Base-by-base conservation (phyloP, 1,140 invertebrate species). In the Drosophila lacertosa region DNA sequence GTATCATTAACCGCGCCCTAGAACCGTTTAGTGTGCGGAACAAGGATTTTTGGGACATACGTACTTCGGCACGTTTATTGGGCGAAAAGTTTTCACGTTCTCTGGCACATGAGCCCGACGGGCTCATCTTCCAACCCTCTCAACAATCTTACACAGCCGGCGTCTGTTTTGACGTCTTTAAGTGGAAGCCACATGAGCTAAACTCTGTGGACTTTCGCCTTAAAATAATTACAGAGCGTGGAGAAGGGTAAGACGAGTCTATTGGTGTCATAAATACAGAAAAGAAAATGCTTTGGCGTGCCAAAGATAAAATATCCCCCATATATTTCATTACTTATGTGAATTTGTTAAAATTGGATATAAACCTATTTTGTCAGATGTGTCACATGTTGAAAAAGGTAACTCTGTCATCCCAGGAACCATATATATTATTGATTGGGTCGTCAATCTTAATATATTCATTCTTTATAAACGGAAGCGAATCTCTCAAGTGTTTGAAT, bases 171-270 rank as follows among this genome's bases (percentile, higher is more conserved):
- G 93, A 95, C 40, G 96, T 99, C 0, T 92, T 99, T 1, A 99
- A 99, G 92, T 99, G 99, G 99, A 99, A 99, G 92, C 99, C 99
- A 0, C 93, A 95, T 3, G 93, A 95, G 32, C 93, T 97, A 81
- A 99, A 99, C 92, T 99, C 98, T 2, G 95, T 99, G 1, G 99
- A 99, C 92, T 99, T 99, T 91, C 95, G 94, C 81, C 91, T 99
- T 11, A 96, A 96, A 91, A 96, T 99, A 45, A 93, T 93, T 0
- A 95, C 92, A 22, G 94, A 96, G 90, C 91, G 92, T 15, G 94
- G 95, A 37, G 84, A 91, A 70, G 98, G 98, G 81, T 84, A 44
- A 80, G 75, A n/a, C 10, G 6, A 7, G 9, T 29, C 26, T 29
- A 18, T 10, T 35, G 6, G 4, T 39, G n/a, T 22, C 20, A 22